Evolutionary conservation across 2,113 vertebrate genomes (phyloP).

Genomic region (Galemys pyrenaicus): DNA sequence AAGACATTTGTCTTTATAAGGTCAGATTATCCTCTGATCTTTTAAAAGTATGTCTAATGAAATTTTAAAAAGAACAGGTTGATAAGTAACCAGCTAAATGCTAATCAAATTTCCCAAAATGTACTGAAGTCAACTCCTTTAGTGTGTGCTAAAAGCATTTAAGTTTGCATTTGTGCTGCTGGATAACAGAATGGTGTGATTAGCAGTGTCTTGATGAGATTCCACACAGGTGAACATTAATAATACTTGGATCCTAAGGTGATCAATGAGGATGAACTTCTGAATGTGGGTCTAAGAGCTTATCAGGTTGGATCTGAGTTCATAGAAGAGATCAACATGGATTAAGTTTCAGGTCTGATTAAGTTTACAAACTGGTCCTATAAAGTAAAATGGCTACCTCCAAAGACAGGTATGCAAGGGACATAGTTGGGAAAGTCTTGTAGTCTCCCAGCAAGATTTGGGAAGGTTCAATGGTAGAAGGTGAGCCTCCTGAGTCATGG

Average conservation of each 20-base stretch:
- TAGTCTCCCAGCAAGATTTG: background rate
- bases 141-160: background rate
- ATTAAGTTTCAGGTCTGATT: background rate
- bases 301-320: background rate
- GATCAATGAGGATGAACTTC: background rate
- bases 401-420: background rate
- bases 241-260: background rate
- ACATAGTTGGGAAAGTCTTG: background rate
- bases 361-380: background rate
- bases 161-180: background rate
- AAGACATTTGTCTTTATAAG: background rate
- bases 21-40: background rate
- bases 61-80: background rate
- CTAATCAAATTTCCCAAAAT: conserved; percentile 10
- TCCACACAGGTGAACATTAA: background rate
- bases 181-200: background rate
- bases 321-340: background rate
- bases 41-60: conserved; percentile 18
- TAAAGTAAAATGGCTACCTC: background rate
- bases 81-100: background rate
- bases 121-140: background rate
- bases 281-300: background rate
- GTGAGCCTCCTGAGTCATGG: background rate
- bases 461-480: background rate
- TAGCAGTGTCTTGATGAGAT: background rate